Conservation (phyloP, 1,140 invertebrate species). For the Amyelois transitella region DNA sequence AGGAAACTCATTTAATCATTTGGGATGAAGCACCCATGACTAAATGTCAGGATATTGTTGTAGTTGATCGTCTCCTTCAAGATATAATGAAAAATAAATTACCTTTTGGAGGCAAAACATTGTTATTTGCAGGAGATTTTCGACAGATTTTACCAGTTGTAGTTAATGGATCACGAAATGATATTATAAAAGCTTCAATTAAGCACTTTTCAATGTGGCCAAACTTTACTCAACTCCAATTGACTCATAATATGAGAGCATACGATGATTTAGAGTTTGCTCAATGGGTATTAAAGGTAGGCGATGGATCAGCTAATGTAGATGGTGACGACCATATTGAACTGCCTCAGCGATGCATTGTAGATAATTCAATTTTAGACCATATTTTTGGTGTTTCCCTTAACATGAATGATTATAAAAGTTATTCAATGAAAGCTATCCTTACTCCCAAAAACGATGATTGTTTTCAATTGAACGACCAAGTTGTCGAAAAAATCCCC, state of each 20-base stretch:
- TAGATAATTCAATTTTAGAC: constrained; percentile 12
- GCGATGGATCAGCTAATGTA: constrained; percentile 22
- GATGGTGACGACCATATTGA: constrained; percentile 15
- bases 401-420: constrained; percentile 24
- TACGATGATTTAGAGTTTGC: constrained; percentile 13
- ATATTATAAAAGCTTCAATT: constrained; percentile 21
- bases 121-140: constrained; percentile 21
- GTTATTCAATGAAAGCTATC: constrained; percentile 26
- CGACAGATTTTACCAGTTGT: constrained; percentile 21
- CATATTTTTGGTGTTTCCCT: constrained; percentile 18
- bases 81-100: constrained; percentile 20
- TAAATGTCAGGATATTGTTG: constrained; percentile 16
- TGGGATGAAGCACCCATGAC: constrained; percentile 22
- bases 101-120: constrained; percentile 17
- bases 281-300: constrained; percentile 21
- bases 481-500: no score
- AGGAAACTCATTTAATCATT: constrained; percentile 19
- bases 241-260: constrained; percentile 15
- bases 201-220: constrained; percentile 18
- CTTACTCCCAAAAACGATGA: constrained; percentile 21
- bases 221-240: constrained; percentile 16
- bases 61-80: constrained; percentile 18
- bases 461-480: no score
- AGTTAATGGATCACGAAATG: constrained; percentile 21
- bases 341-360: constrained; percentile 21